Percentiles rank a stretch among this genome's conserved stretches.
Conservation (phyloP, 2,797 vertebrate genomes). For the Tragopan temminckii region DNA sequence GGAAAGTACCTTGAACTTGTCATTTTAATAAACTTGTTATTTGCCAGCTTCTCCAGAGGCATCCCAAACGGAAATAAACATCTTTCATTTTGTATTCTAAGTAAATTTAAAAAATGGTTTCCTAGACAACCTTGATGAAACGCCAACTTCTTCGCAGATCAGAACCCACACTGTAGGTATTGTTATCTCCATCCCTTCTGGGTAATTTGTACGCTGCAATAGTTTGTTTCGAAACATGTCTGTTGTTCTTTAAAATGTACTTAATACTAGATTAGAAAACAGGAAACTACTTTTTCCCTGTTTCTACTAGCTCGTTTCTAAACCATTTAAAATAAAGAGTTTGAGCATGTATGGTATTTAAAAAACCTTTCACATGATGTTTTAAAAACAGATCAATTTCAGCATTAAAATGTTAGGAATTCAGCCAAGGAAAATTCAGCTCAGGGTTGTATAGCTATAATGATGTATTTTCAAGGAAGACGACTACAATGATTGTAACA, state of each 20-base stretch:
- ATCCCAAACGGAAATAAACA: slow-evolving; percentile 61
- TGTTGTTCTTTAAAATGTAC: slow-evolving; percentile 79
- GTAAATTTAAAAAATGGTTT: slow-evolving; percentile 67
- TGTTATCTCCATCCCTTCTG: slow-evolving; percentile 75
- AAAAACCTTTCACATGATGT: slow-evolving; percentile 79
- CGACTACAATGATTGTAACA: slow-evolving; percentile 72
- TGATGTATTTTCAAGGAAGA: no score
- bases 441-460: slow-evolving; percentile 73
- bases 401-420: slow-evolving; percentile 80
- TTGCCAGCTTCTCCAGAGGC: slow-evolving; percentile 40
- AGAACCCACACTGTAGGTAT: slow-evolving; percentile 64
- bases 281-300: background rate
- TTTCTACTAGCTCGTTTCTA: slow-evolving; percentile 77
- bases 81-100: slow-evolving; percentile 72
- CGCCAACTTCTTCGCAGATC: slow-evolving; percentile 60
- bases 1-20: slow-evolving; percentile 56
- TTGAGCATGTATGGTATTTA: slow-evolving; percentile 75
- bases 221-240: slow-evolving; percentile 81
- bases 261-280: slow-evolving; percentile 78
- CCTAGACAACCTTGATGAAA: slow-evolving; percentile 79
- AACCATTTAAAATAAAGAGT: slow-evolving; percentile 79
- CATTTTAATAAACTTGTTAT: slow-evolving; percentile 53
- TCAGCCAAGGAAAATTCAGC: slow-evolving; percentile 78
- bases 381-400: slow-evolving; percentile 83
- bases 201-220: slow-evolving; percentile 75